These are phyloP conservation scores for Cyaniris semiargus DNA, from an alignment of 2,888 invertebrate genomes.

Conservation along the genomic window DNA sequence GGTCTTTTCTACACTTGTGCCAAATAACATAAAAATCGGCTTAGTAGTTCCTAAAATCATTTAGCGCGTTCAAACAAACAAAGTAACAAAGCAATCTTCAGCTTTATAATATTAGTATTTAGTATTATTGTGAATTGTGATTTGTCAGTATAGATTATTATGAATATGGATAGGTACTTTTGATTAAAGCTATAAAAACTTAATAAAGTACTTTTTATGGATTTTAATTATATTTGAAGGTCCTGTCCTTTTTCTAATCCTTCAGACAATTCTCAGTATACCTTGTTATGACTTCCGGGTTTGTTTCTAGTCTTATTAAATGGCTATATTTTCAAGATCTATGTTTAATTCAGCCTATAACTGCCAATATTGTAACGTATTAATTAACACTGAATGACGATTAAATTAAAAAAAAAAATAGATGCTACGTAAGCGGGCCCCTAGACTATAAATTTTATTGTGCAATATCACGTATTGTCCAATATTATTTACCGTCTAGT, in stretches of 20 bases:
- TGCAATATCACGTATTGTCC: too few relatives aligned
- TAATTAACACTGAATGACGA: too few relatives aligned
- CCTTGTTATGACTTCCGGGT: not conserved
- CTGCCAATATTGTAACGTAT: not conserved
- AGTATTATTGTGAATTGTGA: too few relatives aligned
- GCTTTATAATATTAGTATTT: too few relatives aligned
- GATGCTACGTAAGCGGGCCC: too few relatives aligned
- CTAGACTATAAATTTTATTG: too few relatives aligned
- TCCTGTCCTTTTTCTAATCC: not conserved
- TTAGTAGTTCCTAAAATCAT: not conserved
- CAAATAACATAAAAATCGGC: too few relatives aligned
- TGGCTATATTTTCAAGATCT: slow-evolving; percentile 8
- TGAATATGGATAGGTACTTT: not conserved
- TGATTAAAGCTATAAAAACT: not conserved
- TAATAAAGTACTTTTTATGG: not conserved
- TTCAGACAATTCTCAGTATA: not conserved
- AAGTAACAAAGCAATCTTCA: too few relatives aligned
- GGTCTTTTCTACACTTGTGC: too few relatives aligned
- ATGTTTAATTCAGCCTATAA: not conserved
- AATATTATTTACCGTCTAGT: too few relatives aligned
- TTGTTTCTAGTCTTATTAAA: not conserved
- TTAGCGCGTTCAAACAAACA: not conserved
- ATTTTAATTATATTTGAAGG: not conserved
- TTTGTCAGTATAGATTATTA: not conserved
- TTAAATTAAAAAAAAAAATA: too few relatives aligned